Base-by-base conservation (phyloP, 92 coral and sea anemone genomes). In the Chrysogorgia sp. region DNA sequence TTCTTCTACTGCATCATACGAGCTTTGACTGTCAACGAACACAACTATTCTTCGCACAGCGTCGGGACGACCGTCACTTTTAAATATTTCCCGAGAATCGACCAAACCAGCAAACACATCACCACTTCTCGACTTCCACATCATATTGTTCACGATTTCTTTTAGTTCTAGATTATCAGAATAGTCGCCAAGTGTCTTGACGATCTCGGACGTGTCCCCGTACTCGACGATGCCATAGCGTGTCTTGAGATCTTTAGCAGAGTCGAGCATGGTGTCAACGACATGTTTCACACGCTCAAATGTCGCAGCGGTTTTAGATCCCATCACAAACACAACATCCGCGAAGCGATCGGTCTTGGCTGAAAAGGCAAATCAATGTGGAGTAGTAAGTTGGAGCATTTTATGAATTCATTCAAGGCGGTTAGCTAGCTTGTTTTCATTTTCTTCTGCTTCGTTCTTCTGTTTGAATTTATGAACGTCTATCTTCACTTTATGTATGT, bases 171-270 rank as follows among this genome's bases (percentile, higher is more conserved):
- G 62, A 29, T 67, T 69, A 60, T 86, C 86, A 20, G 86, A 87
- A 71, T 81, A 85, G 12, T 66, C 87, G 21, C 87, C 80, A 57
- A 89, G 80, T 15, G 85, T 33, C 10, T 78, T 30, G 17, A 57
- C 74, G 20, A 86, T 69, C 2, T 84, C 52, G 30, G 90, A 65
- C 3, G 77, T 76, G 41, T 88, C 77, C 15, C 86, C 98, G 40
- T 79, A 93, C 4, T 82, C 78, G 31, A 93, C 79, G 32, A 93
- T 80, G 28, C 93, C 85, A 75, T 93, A 93, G 19, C 86, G 83
- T 30, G 92, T 74, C 24, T 78, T 56, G 3, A 76, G 57, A 23
- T 96, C 85, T 45, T 88, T 87, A 48, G 90, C 84, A 45, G 82
- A 81, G 82, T 76, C 79, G 25, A 93, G 76, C 25, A 89, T 72